Conservation (phyloP, 2,113 vertebrate genomes). For the Cisticola juncidis region DNA sequence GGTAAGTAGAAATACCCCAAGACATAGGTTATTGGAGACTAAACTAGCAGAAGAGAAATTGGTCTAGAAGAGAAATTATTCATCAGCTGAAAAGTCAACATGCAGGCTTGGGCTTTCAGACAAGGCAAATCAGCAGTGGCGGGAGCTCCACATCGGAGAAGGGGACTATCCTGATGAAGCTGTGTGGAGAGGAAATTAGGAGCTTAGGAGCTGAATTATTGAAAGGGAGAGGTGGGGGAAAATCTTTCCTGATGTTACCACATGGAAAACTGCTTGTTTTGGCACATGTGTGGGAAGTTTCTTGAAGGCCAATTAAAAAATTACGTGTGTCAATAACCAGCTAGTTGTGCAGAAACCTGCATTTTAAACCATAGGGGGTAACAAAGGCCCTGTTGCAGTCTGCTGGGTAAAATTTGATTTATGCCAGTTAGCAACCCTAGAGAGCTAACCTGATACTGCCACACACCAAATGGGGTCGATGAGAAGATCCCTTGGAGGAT, state of each 20-base stretch:
- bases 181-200: background rate
- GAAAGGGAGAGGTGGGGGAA: accelerated
- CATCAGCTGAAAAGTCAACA: background rate
- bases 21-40: too few relatives aligned
- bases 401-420: background rate
- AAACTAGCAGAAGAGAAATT: too few relatives aligned
- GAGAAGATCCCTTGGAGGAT: background rate
- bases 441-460: background rate
- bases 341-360: background rate
- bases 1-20: background rate
- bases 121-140: background rate
- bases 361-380: background rate
- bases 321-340: background rate
- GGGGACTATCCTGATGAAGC: background rate
- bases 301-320: slow-evolving; percentile 1
- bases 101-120: background rate
- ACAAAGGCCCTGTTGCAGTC: background rate
- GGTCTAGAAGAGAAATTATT: background rate
- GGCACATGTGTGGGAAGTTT: background rate
- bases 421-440: background rate
- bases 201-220: background rate
- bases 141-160: accelerated
- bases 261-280: background rate
- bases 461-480: accelerated
- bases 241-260: background rate